These are phyloP conservation scores for Trachelus iudaicus DNA, from an alignment of 2,888 invertebrate genomes.

Conservation along the genomic window DNA sequence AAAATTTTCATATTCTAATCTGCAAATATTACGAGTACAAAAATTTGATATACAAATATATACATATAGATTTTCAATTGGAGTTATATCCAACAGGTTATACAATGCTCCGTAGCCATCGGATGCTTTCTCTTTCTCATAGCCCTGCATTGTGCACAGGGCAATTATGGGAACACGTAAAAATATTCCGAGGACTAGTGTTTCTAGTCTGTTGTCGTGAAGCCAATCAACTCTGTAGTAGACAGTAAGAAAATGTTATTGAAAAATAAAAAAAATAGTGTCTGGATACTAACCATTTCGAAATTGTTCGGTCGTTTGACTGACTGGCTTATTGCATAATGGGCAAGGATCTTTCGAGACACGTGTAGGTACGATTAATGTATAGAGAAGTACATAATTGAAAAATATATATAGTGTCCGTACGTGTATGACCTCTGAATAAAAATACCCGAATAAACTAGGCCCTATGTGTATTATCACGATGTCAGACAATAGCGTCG, in stretches of 20 bases:
- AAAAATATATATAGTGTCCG: neutral
- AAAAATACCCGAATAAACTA: neutral
- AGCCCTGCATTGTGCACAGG: neutral
- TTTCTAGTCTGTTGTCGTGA: neutral
- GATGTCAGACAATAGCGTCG: neutral
- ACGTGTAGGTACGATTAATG: neutral
- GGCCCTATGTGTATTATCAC: neutral
- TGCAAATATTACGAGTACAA: neutral
- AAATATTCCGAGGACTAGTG: neutral
- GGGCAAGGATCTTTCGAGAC: neutral
- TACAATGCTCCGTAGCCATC: neutral
- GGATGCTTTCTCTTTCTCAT: neutral
- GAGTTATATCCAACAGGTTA: neutral
- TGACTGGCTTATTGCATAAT: neutral
- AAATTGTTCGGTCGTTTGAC: neutral
- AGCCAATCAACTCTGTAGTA: neutral
- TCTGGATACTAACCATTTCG: neutral
- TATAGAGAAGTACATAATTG: neutral
- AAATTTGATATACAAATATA: neutral
- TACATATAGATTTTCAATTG: neutral
- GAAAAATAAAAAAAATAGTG: neutral
- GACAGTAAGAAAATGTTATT: neutral
- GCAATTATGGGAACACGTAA: neutral
- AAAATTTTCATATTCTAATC: neutral
- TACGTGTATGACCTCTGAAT: neutral